Evolutionary conservation across 2,888 invertebrate species (phyloP).

Genomic region (Sthenelais limicola): DNA sequence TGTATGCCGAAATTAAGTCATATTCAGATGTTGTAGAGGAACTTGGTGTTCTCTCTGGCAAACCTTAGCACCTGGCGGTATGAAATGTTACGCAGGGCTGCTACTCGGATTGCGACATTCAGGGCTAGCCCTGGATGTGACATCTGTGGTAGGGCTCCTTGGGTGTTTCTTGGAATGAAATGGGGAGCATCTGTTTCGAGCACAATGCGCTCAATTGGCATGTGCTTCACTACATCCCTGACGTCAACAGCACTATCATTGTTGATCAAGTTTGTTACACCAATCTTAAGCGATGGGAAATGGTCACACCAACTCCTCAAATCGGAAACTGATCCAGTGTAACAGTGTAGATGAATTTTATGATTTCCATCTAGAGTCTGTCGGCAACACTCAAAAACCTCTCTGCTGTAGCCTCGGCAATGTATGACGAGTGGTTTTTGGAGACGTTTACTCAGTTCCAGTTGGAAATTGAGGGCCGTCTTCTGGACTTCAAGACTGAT

Average conservation of each 20-base stretch:
- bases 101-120: background rate
- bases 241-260: background rate
- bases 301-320: slow-evolving; percentile 1
- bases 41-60: background rate
- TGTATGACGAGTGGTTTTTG: background rate
- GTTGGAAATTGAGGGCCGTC: background rate
- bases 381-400: background rate
- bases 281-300: background rate
- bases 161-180: background rate
- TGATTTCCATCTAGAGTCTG: background rate
- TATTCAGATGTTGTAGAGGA: background rate
- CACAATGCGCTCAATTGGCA: background rate
- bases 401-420: background rate
- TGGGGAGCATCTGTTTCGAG: slow-evolving; percentile 10
- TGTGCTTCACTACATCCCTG: background rate
- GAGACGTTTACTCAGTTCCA: background rate
- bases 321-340: background rate
- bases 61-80: background rate
- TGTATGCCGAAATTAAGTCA: no score
- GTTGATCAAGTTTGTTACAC: background rate
- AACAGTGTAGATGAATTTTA: background rate
- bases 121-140: slow-evolving; percentile 6
- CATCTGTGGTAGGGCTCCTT: background rate
- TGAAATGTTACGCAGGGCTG: no score
- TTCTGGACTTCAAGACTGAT: background rate